Evolutionary conservation across 2,797 vertebrate species (phyloP), one percentile per base, ranked within the genome.

Genomic region (Etheostoma nigrum): DNA sequence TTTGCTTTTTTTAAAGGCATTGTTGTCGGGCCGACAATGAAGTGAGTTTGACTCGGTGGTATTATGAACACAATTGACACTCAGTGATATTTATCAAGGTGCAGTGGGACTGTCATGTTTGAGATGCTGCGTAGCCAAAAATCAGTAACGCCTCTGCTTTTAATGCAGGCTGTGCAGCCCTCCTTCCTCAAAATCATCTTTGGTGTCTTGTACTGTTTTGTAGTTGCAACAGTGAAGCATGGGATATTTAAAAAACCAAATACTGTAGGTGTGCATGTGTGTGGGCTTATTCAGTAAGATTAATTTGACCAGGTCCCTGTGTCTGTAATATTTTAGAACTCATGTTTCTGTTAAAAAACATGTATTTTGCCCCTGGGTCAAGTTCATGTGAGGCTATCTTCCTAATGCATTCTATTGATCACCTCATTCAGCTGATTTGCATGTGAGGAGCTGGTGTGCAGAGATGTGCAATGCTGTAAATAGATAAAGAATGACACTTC

Each of bases 331-430:
- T 80, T 80, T 85, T 42, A 60, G 36, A 81, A 60, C 45, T 88
- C 58, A 25, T 75, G 62, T 74, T 87, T 84, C 62, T 63, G 48
- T 72, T 66, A 64, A 74, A 40, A 74, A 76, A 71, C 78, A 74
- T 83, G 76, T 51, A 84, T 85, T 87, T 74, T 54, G 70, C 76
- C 60, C 61, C 36, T 52, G 74, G 83, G 79, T 91, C 36, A 86
- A 55, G 78, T 89, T 86, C 89, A 84, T 62, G 51, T 72, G 78
- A 76, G 58, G 42, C 70, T 70, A 65, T 42, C 82, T 84, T 78
- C 64, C 75, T 80, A 72, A 89, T 91, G 79, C 76, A 81, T 86
- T 84, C 67, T 68, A 88, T 89, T 76, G 89, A 92, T 94, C 79
- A 48, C 82, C 78, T 65, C 47, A 7, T 63, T 25, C 21, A 14